Evolutionary conservation across 2,888 invertebrate species (phyloP).

Genomic region (Hemicrepidius hirtus): DNA sequence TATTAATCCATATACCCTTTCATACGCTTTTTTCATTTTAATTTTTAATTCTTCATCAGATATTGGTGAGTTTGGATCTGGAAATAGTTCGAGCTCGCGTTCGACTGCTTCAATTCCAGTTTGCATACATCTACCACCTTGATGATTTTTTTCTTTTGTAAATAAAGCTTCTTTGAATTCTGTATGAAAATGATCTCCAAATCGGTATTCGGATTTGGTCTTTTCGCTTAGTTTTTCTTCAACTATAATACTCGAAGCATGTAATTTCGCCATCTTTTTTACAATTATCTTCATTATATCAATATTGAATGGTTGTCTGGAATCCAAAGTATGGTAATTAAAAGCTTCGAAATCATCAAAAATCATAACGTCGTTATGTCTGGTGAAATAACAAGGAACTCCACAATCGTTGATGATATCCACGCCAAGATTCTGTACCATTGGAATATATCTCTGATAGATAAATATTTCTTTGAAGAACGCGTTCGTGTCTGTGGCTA

Average conservation of each 20-base stretch:
- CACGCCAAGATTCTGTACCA: conserved; percentile 5
- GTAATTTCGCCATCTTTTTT: conserved; percentile 65
- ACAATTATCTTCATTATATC: conserved; percentile 61
- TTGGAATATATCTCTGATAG: conserved; percentile 4
- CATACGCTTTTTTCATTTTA: conserved; percentile 9
- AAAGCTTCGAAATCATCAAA: conserved; percentile 69
- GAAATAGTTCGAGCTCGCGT: conserved; percentile 9
- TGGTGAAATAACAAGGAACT: conserved; percentile 50
- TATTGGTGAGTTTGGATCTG: not conserved
- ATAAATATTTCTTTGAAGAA: conserved; percentile 17
- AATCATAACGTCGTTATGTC: conserved; percentile 58
- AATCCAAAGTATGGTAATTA: conserved; percentile 15
- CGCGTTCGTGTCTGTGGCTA: not conserved
- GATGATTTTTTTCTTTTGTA: not conserved
- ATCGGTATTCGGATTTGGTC: not conserved
- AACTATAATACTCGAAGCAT: conserved; percentile 68
- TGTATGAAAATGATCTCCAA: not conserved
- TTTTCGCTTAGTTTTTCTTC: conserved; percentile 57
- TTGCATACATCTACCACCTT: not conserved
- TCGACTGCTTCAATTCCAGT: conserved; percentile 3
- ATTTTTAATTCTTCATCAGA: conserved; percentile 9
- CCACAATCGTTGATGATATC: conserved; percentile 42
- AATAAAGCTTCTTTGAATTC: conserved; percentile 7
- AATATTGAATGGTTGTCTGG: not conserved
- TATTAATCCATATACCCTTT: not conserved